Conservation (phyloP, 2,888 invertebrate genomes). For the Noctua pronuba region DNA sequence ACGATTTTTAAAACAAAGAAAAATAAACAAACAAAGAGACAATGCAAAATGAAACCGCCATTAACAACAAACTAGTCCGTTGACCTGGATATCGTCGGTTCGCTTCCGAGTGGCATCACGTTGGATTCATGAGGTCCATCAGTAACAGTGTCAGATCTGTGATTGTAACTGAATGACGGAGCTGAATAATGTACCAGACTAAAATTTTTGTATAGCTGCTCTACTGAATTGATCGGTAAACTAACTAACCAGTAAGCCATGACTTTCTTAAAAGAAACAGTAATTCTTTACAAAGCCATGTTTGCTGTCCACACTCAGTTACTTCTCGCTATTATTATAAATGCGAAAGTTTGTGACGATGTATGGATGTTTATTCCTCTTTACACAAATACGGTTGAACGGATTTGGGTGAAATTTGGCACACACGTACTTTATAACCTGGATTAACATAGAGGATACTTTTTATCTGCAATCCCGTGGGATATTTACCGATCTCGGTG, state of each 20-base stretch:
- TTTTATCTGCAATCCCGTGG: too few relatives aligned
- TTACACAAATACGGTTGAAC: too few relatives aligned
- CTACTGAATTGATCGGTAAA: not conserved
- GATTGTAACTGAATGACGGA: constrained; percentile 6
- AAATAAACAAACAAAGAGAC: constrained; percentile 5
- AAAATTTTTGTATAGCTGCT: not conserved
- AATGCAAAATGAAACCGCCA: not conserved
- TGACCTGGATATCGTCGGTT: constrained; percentile 8
- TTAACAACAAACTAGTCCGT: constrained; percentile 24
- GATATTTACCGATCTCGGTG: too few relatives aligned
- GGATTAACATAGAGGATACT: too few relatives aligned
- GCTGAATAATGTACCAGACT: not conserved
- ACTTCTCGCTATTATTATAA: not conserved
- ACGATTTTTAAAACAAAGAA: too few relatives aligned
- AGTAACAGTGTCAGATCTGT: constrained; percentile 14
- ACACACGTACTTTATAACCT: too few relatives aligned
- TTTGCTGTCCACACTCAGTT: not conserved
- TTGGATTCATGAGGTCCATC: constrained; percentile 23
- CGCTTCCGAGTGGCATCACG: constrained; percentile 19
- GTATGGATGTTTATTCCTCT: too few relatives aligned
- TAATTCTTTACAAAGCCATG: not conserved
- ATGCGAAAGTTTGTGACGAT: too few relatives aligned
- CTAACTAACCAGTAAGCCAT: not conserved
- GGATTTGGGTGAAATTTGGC: too few relatives aligned
- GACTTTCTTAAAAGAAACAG: not conserved